Evolutionary conservation across 2,888 invertebrate species (phyloP).

Genomic region (Drosophila suboccidentalis): DNA sequence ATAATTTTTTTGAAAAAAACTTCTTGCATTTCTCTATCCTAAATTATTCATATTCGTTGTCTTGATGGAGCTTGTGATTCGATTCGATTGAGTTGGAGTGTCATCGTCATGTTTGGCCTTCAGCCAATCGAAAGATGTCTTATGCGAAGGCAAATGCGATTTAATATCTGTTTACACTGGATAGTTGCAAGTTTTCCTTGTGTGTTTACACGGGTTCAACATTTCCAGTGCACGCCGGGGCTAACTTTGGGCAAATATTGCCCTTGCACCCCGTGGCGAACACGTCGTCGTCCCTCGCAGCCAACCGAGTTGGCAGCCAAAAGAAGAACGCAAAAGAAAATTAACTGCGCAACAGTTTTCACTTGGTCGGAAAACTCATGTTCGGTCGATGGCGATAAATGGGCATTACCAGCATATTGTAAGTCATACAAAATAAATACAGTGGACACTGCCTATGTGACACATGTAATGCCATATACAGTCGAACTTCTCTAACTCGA

Average conservation of each 20-base stretch:
- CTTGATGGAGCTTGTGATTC: constrained; percentile 14
- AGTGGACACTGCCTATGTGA: constrained; percentile 26
- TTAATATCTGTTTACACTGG: constrained; percentile 33
- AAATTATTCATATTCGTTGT: constrained; percentile 39
- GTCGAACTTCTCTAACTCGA: too few species aligned
- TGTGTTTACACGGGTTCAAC: constrained; percentile 12
- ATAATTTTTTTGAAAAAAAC: not conserved
- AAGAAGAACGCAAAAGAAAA: constrained; percentile 25
- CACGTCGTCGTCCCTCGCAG: not conserved
- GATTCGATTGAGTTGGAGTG: constrained; percentile 1
- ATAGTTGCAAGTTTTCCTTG: constrained; percentile 7
- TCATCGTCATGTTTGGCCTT: constrained; percentile 4
- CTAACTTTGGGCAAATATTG: constrained; percentile 21
- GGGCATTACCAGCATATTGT: constrained; percentile 39
- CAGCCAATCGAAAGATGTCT: not conserved
- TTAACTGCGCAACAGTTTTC: constrained; percentile 76
- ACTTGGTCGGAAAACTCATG: constrained; percentile 17
- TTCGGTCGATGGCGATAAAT: constrained; percentile 32
- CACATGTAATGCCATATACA: not conserved
- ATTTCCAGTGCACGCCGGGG: constrained; percentile 9
- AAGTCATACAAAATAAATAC: constrained; percentile 46
- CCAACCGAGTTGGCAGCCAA: constrained; percentile 10
- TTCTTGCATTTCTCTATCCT: not conserved
- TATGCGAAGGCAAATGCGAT: constrained; percentile 12
- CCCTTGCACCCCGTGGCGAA: not conserved